Base-by-base conservation (phyloP, 2,888 invertebrate genomes). In the Drosophila fulvimacula region DNA sequence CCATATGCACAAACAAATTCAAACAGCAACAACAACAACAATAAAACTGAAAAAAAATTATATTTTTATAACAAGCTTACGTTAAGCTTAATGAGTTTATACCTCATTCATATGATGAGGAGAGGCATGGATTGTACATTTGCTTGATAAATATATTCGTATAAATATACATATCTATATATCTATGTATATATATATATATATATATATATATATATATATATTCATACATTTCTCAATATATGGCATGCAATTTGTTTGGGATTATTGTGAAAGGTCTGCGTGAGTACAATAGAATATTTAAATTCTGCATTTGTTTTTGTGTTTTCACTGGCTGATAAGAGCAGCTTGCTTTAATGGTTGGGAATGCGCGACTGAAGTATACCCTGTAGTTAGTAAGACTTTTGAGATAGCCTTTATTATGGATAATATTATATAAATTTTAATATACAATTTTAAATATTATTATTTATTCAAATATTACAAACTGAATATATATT, bases 31-130 rank as follows among this genome's bases (percentile, higher is more conserved):
- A 66, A 17, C 30, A 49, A 56, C 11, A 46, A 2, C 27, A 53
- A 30, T 6, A 21, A 15, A 15, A 34, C 7, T 6, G 27, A 44
- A 11, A 42, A 21, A 42, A 56, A 21, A 27, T 38, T 38, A 49
- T 42, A 58, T 30, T 78, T 76, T 71, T 62, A 76, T 79, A 84
- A 78, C 85, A 70, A 69, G 71, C 69, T 85, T 72, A 69, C 36
- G 62, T 59, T 67, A 72, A 73, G 78, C 78, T 72, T 78, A 76
- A 82, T 80, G 76, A 75, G 68, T 69, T 68, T 69, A 65, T 55
- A 41, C 56, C 32, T 61, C 17, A 66, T 73, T 58, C 60, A 69
- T n/a, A 62, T 51, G 59, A 42, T 51, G 61, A 61, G 58, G 19
- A 39, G 13, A 10, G 38, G 32, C 58, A 72, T 63, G 57, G 49